These are phyloP conservation scores for Pongo abelii DNA, from an alignment of 2,113 vertebrate species.

Conservation along the genomic window DNA sequence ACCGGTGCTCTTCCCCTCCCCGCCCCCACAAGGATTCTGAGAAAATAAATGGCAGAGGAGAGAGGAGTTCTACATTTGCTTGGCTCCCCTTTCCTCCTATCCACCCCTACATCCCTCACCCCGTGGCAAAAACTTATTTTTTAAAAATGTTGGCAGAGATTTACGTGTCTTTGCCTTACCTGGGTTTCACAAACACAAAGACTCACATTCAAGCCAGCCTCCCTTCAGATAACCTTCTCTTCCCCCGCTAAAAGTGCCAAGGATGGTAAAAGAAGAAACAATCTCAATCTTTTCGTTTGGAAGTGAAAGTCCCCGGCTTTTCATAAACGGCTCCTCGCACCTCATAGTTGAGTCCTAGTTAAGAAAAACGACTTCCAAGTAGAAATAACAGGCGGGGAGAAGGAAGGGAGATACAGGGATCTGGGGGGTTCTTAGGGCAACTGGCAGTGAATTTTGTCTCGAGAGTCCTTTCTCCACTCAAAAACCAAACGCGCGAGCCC, in stretches of 20 bases:
- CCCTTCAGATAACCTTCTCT: neutral
- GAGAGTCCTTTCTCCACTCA: neutral
- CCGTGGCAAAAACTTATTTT: neutral
- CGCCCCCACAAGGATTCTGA: neutral
- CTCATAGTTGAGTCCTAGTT: neutral
- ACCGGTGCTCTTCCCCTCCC: neutral
- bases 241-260: neutral
- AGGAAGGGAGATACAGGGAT: neutral
- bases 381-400: neutral
- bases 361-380: neutral
- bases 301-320: neutral
- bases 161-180: neutral
- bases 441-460: neutral
- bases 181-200: neutral
- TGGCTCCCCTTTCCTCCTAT: neutral
- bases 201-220: neutral
- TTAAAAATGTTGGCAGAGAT: neutral
- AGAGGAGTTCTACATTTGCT: neutral
- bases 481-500: neutral
- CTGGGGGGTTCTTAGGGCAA: neutral
- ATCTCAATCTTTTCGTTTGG: neutral
- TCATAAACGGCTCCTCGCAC: neutral
- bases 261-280: neutral
- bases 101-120: fast-evolving
- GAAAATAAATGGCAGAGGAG: neutral